Evolutionary conservation across 1,140 invertebrate genomes (phyloP), one percentile per base, ranked within the genome.

Genomic region (Drosophila nasuta): DNA sequence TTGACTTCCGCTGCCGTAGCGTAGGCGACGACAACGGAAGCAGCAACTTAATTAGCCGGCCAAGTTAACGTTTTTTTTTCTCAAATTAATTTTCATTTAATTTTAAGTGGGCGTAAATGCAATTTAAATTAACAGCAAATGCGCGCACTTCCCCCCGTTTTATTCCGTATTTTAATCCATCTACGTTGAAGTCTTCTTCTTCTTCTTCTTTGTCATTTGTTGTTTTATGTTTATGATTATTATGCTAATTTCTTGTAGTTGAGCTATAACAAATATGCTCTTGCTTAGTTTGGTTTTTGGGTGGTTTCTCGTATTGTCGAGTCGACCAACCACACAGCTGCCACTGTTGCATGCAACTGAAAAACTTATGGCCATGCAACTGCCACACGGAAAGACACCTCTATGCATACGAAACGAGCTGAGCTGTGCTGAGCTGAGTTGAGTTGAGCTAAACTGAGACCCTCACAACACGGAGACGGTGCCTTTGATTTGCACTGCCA

Each of bases 31-130:
- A 38, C 73, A 63, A 48, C 82, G 82, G 83, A 87, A 87, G 70
- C 83, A 67, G 64, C 65, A 77, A 83, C 83, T 87, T 87, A 87
- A 87, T 87, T 88, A 87, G 75, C 72, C 43, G 49, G 35, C 41
- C 43, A 62, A 63, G 43, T 75, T 85, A 82, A 82, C 59, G 66
- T 78, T 11, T 64, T 25, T 25, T 25, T 25, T 25, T 25, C 20
- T 25, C 64, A 88, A 88, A 88, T 88, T 88, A 88, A 88, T 88
- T 88, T 81, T 82, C 83, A 89, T 88, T 88, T 88, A 83, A 83
- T 88, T 88, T 81, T 69, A 83, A 89, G 83, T 83, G 80, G 85
- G 85, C 85, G 83, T 76, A 88, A 88, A 87, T 88, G 80, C 83
- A 87, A 87, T 87, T 87, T 77, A 88, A 87, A 89, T 88, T 83